phyloP scores from a whole-genome alignment of 2,113 vertebrate genomes.

The Melanocharis versteri region DNA sequence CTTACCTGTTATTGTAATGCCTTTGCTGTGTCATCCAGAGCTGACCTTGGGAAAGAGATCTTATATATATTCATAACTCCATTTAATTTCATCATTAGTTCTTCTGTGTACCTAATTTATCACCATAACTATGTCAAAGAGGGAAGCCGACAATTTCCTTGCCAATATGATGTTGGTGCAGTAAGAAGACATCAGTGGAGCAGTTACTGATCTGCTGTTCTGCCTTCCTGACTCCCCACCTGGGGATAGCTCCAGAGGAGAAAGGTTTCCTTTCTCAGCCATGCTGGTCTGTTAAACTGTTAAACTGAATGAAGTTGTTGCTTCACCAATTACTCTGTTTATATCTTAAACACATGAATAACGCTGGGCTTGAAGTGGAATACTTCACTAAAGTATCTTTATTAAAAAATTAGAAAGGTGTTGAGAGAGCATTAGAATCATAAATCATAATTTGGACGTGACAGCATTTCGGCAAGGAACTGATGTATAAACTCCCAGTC shows the following conservation, averaged over 20 bases:
- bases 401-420: not conserved
- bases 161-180: not conserved
- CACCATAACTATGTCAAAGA: constrained; percentile 34
- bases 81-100: constrained; percentile 56
- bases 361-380: not conserved
- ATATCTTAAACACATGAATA: not conserved
- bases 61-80: constrained; percentile 57
- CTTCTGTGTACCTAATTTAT: constrained; percentile 55
- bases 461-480: not conserved
- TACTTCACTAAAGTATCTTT: not conserved
- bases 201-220: not conserved
- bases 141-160: constrained; percentile 38
- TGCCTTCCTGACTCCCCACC: not conserved
- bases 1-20: not conserved
- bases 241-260: not conserved
- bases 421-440: not conserved
- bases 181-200: not conserved
- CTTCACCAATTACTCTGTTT: not conserved
- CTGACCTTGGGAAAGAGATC: constrained; percentile 44
- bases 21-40: constrained; percentile 12
- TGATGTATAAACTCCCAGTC: not conserved
- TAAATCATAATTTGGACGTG: not conserved
- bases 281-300: not conserved
- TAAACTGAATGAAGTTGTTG: not conserved
- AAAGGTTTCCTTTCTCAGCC: not conserved